These are phyloP conservation scores for Neolamprologus fasciatus DNA, from an alignment of 2,113 vertebrate genomes.

Conservation along the genomic window DNA sequence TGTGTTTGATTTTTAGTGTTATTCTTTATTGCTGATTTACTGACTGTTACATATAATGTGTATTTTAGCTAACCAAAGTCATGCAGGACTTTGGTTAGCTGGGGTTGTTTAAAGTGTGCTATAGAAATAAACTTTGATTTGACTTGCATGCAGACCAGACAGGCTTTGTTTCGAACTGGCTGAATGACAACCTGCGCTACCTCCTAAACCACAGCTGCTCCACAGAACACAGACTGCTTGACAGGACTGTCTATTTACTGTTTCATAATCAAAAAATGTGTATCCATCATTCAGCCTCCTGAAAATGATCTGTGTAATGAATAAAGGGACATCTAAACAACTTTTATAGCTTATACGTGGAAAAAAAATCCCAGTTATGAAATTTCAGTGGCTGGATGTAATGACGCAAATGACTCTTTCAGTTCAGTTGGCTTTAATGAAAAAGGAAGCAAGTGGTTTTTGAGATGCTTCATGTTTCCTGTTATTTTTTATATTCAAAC, in stretches of 20 bases:
- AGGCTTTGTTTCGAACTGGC: not conserved
- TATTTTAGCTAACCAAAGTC: no score
- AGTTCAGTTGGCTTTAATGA: not conserved
- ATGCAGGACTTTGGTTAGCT: not conserved
- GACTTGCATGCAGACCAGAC: not conserved
- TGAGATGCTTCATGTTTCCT: not conserved
- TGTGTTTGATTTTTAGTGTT: not conserved
- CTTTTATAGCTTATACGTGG: not conserved
- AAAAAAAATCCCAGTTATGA: not conserved
- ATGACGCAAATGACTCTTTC: not conserved
- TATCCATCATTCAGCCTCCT: not conserved
- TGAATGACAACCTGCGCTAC: not conserved
- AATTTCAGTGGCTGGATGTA: not conserved
- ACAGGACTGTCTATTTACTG: not conserved
- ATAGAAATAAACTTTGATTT: not conserved
- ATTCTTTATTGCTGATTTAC: not conserved
- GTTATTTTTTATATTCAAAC: not conserved
- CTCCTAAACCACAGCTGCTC: not conserved
- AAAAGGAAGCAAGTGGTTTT: not conserved
- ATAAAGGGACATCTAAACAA: not conserved
- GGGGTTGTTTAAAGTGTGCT: not conserved
- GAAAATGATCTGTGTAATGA: not conserved
- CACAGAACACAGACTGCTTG: not conserved
- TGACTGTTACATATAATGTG: not conserved
- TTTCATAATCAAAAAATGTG: not conserved